A percentile compares a stretch with the other conserved stretches of the same genome.
phyloP scores from a whole-genome alignment of 2,113 vertebrate species.

The Chrysemys picta region DNA sequence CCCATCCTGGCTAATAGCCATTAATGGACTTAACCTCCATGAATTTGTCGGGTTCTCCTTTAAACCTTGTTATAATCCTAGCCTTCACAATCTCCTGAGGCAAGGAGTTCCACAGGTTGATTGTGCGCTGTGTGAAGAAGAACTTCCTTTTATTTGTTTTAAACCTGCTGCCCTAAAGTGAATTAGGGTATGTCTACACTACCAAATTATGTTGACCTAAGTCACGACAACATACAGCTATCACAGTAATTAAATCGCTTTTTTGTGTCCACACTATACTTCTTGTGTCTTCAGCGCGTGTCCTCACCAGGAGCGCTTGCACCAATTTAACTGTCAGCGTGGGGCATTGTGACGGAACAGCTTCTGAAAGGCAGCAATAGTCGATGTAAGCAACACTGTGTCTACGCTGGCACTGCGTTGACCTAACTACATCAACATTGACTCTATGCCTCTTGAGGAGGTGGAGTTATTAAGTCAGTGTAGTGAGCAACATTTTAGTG shows the following conservation, averaged over 20 bases:
- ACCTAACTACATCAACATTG: not conserved
- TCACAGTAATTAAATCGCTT: not conserved
- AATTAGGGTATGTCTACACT: not conserved
- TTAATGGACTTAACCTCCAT: no score
- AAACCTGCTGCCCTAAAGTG: not conserved
- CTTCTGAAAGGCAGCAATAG: not conserved
- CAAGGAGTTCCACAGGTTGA: no score
- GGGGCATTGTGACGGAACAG: not conserved
- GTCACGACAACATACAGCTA: not conserved
- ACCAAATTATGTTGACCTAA: not conserved
- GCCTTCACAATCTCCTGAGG: no score
- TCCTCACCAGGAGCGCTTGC: no score
- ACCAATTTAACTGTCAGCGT: not conserved
- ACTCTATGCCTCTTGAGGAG: not conserved
- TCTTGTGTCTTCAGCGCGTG: not conserved
- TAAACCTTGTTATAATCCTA: no score
- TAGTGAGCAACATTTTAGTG: not conserved
- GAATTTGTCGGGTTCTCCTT: no score
- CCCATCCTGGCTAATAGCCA: no score
- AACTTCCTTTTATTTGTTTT: no score
- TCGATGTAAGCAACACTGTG: not conserved
- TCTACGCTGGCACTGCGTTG: not conserved
- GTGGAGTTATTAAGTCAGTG: not conserved
- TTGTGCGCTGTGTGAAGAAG: no score
- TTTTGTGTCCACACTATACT: not conserved